Evolutionary conservation across 2,113 vertebrate genomes (phyloP), one percentile per base, ranked within the genome.

Genomic region (Pimephales promelas): DNA sequence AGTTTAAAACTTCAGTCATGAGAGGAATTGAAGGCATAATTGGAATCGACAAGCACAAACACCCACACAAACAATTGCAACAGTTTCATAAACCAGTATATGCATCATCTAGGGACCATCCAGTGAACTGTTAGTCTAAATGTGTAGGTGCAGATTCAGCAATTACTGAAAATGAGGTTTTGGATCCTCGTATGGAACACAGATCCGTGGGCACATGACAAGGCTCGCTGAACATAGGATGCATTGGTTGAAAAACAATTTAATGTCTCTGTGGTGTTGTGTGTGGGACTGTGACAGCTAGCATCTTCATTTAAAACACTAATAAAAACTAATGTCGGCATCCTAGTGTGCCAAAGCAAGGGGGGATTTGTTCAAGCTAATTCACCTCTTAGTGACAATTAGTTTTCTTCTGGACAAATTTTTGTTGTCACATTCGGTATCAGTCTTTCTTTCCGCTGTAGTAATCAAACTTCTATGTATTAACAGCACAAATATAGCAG

Each of bases 11-110:
- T 6, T 4, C 31, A n/a, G 73, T 76, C 28, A 56, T 34, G 2
- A 56, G 49, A 75, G 5, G 18, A n/a, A 68, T 5, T 76, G 45
- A 76, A 34, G 73, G 73, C 10, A 56, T 76, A 34, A 76, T 36
- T 76, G 73, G 73, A 34, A 52, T 75, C 72, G 52, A 76, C 73
- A 36, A 36, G 49, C 28, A 13, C 73, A 56, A 56, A 22, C 73
- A 36, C 73, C 28, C 47, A 75, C 72, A 54, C 47, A 68, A 68
- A 36, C 64, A 68, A 40, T 22, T 34, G 26, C 45, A 76, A 31
- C 18, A 22, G 47, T 75, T 34, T 56, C 26, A 24, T 36, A 13
- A 56, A 57, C 20, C 57, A 56, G 34, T 24, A n/a, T 36, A 22
- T 20, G 10, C 18, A 24, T 56, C 36, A 31, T 22, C 31, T 24